Evolutionary conservation across 1,140 invertebrate genomes (phyloP), one percentile per base, ranked within the genome.

Genomic region (Drosophila triauraria): DNA sequence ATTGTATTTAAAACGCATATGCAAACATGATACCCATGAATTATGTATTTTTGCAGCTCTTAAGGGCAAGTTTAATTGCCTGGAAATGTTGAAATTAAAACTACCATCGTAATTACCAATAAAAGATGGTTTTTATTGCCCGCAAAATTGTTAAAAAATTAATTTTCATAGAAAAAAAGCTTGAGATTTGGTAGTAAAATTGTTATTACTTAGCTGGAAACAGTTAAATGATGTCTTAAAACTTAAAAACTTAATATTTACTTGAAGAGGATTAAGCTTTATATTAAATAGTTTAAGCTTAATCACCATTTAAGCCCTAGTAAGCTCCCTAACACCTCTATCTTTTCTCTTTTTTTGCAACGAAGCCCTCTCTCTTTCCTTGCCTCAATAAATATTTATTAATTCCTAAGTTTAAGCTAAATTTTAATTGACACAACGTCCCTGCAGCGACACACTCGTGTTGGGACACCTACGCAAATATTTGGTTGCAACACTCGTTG

Each of bases 381-480:
- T 10, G 48, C 43, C 10, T 58, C 43, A 44, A 60, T 40, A 43
- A 43, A 57, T 48, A 43, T 68, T 48, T 78, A 80, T 80, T 84
- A 88, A 82, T 88, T 75, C 67, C 75, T 74, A 74, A 74, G 65
- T 71, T 81, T 63, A 90, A 78, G 53, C 75, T 90, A 78, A 84
- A 80, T 85, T 75, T 78, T 62, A 78, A 88, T 90, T 80, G 83
- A 85, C 84, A 84, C 68, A 62, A 74, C 65, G 51, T 35, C 32
- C 69, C 80, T 30, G 70, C 62, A 23, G 46, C 51, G 59, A 25
- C 35, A 43, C 63, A 60, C 47, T 44, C 67, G 67, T 51, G 65
- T 47, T 47, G 42, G 58, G 47, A 63, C 51, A 84, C 84, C 85
- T 90, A 88, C 84, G 85, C 74, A 81, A 84, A 88, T 81, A 81